phyloP scores from a whole-genome alignment of 2,888 invertebrate genomes.

The Mystacides longicornis region DNA sequence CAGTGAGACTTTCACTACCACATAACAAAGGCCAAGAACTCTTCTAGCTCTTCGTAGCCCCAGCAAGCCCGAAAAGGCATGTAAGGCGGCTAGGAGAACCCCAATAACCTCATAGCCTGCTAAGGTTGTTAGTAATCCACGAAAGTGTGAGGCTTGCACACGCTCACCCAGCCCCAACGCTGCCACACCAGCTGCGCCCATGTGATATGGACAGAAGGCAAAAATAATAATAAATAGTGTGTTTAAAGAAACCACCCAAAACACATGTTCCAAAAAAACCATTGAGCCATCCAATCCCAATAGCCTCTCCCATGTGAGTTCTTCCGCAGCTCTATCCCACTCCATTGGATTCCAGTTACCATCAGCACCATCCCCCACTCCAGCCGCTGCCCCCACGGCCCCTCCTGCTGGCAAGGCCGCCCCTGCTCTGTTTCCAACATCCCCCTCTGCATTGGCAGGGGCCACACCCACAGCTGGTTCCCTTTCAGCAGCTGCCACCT shows the following conservation, averaged over 20 bases:
- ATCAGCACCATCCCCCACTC: constrained; percentile 62
- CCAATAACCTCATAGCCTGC: constrained; percentile 92
- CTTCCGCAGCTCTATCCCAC: constrained; percentile 96
- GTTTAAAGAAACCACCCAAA: constrained; percentile 97
- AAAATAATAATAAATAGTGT: constrained; percentile 95
- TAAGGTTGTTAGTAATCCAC: constrained; percentile 85
- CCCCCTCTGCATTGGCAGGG: constrained; percentile 13
- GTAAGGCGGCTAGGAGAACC: constrained; percentile 70
- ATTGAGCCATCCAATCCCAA: constrained; percentile 94
- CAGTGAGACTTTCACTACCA: constrained; percentile 84
- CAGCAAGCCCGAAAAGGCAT: constrained; percentile 74
- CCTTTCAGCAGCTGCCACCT: constrained; percentile 29
- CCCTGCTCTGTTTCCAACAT: constrained; percentile 27
- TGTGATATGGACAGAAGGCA: constrained; percentile 94
- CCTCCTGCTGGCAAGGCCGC: constrained; percentile 35
- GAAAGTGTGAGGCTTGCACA: constrained; percentile 68
- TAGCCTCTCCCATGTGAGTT: constrained; percentile 95
- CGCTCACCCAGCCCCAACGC: constrained; percentile 60
- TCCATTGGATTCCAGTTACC: constrained; percentile 98
- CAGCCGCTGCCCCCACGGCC: constrained; percentile 33
- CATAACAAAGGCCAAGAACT: constrained; percentile 86
- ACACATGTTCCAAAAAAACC: constrained; percentile 96
- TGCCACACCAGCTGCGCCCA: constrained; percentile 78
- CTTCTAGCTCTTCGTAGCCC: constrained; percentile 73
- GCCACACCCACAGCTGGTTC: constrained; percentile 31